Evolutionary conservation across 2,113 vertebrate species (phyloP).

Genomic region (Accipiter cooperii): DNA sequence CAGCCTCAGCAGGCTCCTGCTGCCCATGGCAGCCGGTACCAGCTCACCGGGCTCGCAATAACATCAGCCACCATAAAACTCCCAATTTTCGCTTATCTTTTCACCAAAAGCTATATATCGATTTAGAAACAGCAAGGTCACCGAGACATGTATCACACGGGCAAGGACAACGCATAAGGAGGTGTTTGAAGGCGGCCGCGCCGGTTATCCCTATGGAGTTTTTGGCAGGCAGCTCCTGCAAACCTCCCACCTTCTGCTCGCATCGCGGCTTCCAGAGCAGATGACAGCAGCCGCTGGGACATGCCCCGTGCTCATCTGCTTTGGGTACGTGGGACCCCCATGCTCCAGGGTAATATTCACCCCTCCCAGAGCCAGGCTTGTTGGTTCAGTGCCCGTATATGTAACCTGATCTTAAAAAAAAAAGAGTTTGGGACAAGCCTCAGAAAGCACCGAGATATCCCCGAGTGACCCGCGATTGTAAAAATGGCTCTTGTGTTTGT

Average conservation of each 20-base stretch:
- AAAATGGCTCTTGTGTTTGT: not conserved
- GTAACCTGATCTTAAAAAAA: not conserved
- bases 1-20: not conserved
- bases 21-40: not conserved
- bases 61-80: not conserved
- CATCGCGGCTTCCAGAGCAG: not conserved
- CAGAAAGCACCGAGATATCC: not conserved
- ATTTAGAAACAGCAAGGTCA: not conserved
- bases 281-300: not conserved
- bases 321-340: not conserved
- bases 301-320: not conserved
- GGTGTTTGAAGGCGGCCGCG: rapidly evolving
- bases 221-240: not conserved
- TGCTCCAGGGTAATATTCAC: not conserved
- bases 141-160: rapidly evolving
- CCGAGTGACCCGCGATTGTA: rapidly evolving
- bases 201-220: rapidly evolving
- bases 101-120: rapidly evolving
- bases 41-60: not conserved
- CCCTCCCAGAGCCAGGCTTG: not conserved
- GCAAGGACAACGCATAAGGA: rapidly evolving
- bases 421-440: not conserved
- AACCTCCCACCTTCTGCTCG: not conserved
- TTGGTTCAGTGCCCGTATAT: not conserved
- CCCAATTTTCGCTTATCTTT: not conserved